Conservation (phyloP, 1,140 invertebrate species). For the Drosophila ambigua region DNA sequence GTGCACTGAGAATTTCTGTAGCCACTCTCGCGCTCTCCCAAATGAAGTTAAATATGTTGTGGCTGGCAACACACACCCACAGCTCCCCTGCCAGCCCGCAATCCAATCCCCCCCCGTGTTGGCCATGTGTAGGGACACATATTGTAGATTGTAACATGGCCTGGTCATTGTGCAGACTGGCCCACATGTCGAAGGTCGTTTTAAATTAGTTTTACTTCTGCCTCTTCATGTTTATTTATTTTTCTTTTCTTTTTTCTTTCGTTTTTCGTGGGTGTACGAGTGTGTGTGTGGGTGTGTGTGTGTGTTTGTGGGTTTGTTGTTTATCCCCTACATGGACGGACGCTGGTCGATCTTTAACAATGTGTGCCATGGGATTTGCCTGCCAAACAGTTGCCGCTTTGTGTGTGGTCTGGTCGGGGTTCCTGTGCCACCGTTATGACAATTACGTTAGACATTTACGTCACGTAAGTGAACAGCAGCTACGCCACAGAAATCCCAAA, state of each 20-base stretch:
- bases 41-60: slow-evolving; percentile 63
- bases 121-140: slow-evolving; percentile 28
- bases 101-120: too few species aligned
- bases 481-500: slow-evolving; percentile 50
- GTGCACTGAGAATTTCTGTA: not conserved
- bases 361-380: slow-evolving; percentile 62
- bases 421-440: slow-evolving; percentile 56
- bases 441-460: slow-evolving; percentile 75
- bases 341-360: slow-evolving; percentile 43
- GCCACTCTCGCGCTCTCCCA: slow-evolving; percentile 14
- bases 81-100: too few species aligned
- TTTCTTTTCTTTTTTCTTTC: slow-evolving; percentile 26
- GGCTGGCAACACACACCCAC: slow-evolving; percentile 32
- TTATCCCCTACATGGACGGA: slow-evolving; percentile 4
- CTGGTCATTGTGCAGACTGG: slow-evolving; percentile 57
- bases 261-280: slow-evolving; percentile 1
- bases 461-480: slow-evolving; percentile 55
- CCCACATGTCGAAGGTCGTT: slow-evolving; percentile 70
- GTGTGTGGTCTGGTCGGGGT: slow-evolving; percentile 14
- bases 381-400: slow-evolving; percentile 11
- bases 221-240: slow-evolving; percentile 25
- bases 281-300: slow-evolving; percentile 14
- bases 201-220: slow-evolving; percentile 72
- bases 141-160: slow-evolving; percentile 59
- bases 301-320: not conserved